These are phyloP conservation scores for Xylota segnis DNA, from an alignment of 2,888 invertebrate species.

Conservation along the genomic window DNA sequence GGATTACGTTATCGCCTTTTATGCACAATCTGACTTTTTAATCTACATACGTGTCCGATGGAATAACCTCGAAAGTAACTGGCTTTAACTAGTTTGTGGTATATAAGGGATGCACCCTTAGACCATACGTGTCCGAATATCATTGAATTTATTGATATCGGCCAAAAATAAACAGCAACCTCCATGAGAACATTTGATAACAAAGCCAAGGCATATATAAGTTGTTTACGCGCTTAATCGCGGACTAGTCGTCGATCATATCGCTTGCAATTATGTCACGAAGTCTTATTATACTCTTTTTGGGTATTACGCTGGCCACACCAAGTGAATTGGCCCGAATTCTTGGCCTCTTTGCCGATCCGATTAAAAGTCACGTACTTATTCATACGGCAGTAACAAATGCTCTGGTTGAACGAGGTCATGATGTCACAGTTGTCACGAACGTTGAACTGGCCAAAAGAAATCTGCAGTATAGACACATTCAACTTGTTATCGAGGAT, in stretches of 20 bases:
- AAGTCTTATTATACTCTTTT: neutral
- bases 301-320: neutral
- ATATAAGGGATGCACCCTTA: no score
- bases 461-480: slow-evolving; percentile 46
- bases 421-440: slow-evolving; percentile 81
- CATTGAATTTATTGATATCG: neutral
- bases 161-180: neutral
- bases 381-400: slow-evolving; percentile 80
- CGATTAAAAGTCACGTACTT: slow-evolving; percentile 81
- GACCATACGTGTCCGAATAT: slow-evolving; percentile 1
- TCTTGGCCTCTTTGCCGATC: slow-evolving; percentile 80
- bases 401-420: slow-evolving; percentile 80
- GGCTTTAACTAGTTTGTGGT: neutral
- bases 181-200: neutral
- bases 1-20: neutral
- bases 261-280: neutral
- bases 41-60: neutral
- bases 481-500: slow-evolving; percentile 39
- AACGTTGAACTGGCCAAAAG: slow-evolving; percentile 69
- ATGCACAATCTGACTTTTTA: neutral
- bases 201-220: neutral
- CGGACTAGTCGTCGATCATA: neutral
- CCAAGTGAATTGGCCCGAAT: slow-evolving; percentile 73
- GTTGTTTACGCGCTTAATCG: neutral
- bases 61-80: neutral